These are phyloP conservation scores for Tortricodes alternella DNA, from an alignment of 2,888 invertebrate genomes.

Conservation along the genomic window DNA sequence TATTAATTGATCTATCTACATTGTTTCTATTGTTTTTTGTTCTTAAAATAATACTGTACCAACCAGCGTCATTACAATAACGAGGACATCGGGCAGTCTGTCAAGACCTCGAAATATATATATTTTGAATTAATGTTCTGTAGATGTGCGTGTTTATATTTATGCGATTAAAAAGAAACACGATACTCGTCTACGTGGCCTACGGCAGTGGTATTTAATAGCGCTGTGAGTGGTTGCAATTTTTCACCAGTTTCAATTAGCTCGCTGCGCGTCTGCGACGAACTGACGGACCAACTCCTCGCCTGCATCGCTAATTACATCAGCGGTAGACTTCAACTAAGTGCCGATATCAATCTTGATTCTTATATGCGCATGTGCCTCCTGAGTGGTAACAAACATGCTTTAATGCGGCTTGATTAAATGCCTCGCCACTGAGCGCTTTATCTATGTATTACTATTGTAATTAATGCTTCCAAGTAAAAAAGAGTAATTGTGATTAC, in stretches of 20 bases:
- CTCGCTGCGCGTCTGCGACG: slow-evolving; percentile 38
- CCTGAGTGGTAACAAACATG: slow-evolving; percentile 24
- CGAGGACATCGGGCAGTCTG: slow-evolving; percentile 20
- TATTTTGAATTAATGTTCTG: slow-evolving; percentile 15
- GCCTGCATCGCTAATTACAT: slow-evolving; percentile 63
- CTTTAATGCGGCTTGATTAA: slow-evolving; percentile 20
- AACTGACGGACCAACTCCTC: slow-evolving; percentile 43
- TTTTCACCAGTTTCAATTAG: slow-evolving; percentile 70
- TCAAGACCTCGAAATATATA: slow-evolving; percentile 23
- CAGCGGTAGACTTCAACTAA: slow-evolving; percentile 65
- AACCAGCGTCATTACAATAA: slow-evolving; percentile 3
- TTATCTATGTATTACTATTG: slow-evolving; percentile 10
- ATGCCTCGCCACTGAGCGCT: slow-evolving; percentile 14
- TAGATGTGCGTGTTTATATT: not conserved
- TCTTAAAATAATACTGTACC: not conserved
- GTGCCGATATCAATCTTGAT: slow-evolving; percentile 66
- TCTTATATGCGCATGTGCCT: slow-evolving; percentile 47
- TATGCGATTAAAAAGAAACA: slow-evolving; percentile 34
- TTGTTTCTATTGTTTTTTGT: not conserved
- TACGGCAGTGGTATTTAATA: slow-evolving; percentile 55
- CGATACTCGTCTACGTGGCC: slow-evolving; percentile 33
- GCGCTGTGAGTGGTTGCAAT: slow-evolving; percentile 63
- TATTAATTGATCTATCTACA: not conserved
- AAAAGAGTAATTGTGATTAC: slow-evolving; percentile 18
- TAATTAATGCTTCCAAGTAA: slow-evolving; percentile 6